These are phyloP conservation scores for Bucorvus abyssinicus DNA, from an alignment of 2,797 vertebrate genomes.

Conservation along the genomic window DNA sequence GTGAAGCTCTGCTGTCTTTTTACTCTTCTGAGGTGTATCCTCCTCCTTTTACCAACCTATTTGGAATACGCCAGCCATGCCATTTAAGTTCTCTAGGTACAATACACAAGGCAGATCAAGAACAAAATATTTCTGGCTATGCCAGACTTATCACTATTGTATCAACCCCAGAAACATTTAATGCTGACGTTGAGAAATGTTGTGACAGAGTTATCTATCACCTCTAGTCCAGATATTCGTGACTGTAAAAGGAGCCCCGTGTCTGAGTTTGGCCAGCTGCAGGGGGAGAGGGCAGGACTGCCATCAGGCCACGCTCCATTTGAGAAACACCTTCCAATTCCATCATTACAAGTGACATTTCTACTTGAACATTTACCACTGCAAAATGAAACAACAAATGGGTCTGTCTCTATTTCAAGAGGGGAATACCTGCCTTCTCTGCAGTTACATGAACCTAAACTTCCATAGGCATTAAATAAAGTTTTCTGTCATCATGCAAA, in stretches of 20 bases:
- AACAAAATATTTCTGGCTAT: neutral
- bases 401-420: neutral
- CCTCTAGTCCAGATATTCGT: neutral
- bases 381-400: neutral
- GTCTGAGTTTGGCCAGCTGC: neutral
- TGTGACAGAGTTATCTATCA: neutral
- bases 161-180: neutral
- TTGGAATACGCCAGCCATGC: neutral
- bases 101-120: neutral
- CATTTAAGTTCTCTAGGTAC: neutral
- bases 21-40: neutral
- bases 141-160: neutral
- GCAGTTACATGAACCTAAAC: neutral
- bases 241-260: neutral
- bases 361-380: neutral
- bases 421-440: neutral
- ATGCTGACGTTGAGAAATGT: neutral
- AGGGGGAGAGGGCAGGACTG: neutral
- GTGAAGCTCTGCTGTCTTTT: fast-evolving
- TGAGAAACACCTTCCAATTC: neutral
- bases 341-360: neutral
- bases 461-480: neutral
- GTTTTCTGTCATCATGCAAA: neutral
- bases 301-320: neutral
- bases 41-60: neutral